Conservation (phyloP, 2,113 vertebrate species). For the Eretmochelys imbricata region DNA sequence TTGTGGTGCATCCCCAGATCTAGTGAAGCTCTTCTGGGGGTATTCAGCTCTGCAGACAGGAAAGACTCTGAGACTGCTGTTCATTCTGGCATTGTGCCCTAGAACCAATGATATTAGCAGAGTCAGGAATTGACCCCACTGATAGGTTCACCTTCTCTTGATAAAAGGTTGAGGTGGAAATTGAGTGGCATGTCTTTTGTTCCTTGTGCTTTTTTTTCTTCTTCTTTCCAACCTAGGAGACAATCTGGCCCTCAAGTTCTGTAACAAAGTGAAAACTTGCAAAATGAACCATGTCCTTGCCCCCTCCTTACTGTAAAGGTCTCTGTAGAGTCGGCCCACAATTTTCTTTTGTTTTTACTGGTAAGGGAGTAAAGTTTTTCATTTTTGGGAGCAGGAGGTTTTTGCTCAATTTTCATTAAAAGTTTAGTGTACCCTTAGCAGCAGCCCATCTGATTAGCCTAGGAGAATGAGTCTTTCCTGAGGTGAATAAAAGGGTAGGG, state of each 20-base stretch:
- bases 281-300: too few relatives aligned
- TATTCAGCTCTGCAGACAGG: not conserved
- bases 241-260: too few relatives aligned
- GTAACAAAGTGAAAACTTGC: too few relatives aligned
- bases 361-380: not conserved
- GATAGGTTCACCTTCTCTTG: not conserved
- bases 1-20: not conserved
- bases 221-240: too few relatives aligned
- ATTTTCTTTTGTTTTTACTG: not conserved
- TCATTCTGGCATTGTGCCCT: not conserved
- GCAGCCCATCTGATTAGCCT: not conserved
- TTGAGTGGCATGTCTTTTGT: not conserved
- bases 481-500: not conserved
- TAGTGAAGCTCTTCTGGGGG: not conserved
- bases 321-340: too few relatives aligned
- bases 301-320: too few relatives aligned
- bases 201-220: not conserved
- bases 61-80: not conserved
- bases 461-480: not conserved
- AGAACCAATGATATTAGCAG: not conserved
- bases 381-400: fast-evolving
- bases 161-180: not conserved
- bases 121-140: not conserved
- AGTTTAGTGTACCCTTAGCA: not conserved
- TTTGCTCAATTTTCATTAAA: not conserved